Conservation (phyloP, 1,140 invertebrate species). For the Bombus cullumanus region DNA sequence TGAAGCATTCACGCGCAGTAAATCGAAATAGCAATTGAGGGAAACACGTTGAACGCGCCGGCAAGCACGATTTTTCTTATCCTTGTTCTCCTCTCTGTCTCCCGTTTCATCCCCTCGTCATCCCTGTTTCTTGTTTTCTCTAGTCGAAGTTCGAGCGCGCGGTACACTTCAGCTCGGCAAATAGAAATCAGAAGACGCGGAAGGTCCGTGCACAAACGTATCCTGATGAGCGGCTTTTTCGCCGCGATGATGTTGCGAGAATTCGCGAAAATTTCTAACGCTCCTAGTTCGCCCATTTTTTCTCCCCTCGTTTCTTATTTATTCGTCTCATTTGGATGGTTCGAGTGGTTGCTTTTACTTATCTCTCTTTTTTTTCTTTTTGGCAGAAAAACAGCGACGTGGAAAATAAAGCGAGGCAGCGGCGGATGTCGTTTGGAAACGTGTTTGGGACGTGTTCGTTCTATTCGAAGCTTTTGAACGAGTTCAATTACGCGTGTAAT, state of each 20-base stretch:
- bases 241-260: neutral
- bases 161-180: conserved; percentile 22
- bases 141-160: neutral
- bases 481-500: too few species aligned
- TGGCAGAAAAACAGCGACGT: neutral
- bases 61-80: conserved; percentile 51
- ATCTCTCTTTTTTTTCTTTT: too few species aligned
- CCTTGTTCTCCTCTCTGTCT: neutral
- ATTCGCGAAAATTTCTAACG: conserved; percentile 27
- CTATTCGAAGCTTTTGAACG: neutral
- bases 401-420: neutral
- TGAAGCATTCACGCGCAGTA: conserved; percentile 37
- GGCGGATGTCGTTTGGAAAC: neutral
- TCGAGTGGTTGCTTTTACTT: neutral
- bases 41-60: conserved; percentile 12
- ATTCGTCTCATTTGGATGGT: neutral
- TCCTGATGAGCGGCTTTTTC: conserved; percentile 42
- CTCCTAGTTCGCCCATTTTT: neutral
- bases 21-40: conserved; percentile 49
- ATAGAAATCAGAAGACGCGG: conserved; percentile 56
- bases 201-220: conserved; percentile 42
- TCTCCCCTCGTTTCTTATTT: neutral
- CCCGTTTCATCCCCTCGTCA: neutral
- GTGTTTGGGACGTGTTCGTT: neutral
- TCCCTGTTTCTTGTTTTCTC: too few species aligned